Conservation (phyloP, 2,113 vertebrate genomes). For the Macquaria ambigua region DNA sequence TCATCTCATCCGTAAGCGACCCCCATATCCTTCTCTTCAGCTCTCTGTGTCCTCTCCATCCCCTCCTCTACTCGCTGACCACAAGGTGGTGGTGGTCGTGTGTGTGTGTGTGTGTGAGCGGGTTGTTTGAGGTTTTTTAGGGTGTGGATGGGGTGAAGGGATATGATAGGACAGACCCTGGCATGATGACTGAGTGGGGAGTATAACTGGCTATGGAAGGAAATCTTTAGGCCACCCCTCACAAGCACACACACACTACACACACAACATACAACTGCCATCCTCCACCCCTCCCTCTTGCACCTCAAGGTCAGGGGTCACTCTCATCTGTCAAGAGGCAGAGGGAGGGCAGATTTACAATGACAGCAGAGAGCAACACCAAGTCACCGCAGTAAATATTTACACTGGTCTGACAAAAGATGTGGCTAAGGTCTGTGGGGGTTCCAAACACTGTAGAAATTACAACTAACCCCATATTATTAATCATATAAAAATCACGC, state of each 20-base stretch:
- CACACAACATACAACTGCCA: slow-evolving; percentile 63
- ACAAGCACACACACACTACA: slow-evolving; percentile 27
- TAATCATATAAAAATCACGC: slow-evolving; percentile 58
- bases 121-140: slow-evolving; percentile 39
- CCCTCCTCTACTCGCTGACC: slow-evolving; percentile 39
- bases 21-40: slow-evolving; percentile 32
- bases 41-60: slow-evolving; percentile 44
- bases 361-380: slow-evolving; percentile 73
- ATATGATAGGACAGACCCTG: slow-evolving; percentile 62
- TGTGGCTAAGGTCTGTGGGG: slow-evolving; percentile 67
- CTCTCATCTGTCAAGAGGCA: slow-evolving; percentile 75
- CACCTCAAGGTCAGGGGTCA: slow-evolving; percentile 79
- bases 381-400: slow-evolving; percentile 82
- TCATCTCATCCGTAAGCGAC: slow-evolving; percentile 76
- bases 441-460: slow-evolving; percentile 67
- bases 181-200: slow-evolving; percentile 67
- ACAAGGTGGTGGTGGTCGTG: slow-evolving; percentile 57
- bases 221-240: slow-evolving; percentile 54
- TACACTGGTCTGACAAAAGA: slow-evolving; percentile 80
- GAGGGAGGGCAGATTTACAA: slow-evolving; percentile 79
- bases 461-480: slow-evolving; percentile 63
- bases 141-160: slow-evolving; percentile 40
- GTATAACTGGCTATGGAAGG: slow-evolving; percentile 38
- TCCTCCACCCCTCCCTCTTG: slow-evolving; percentile 67
- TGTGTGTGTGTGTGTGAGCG: slow-evolving; percentile 7